Base-by-base conservation (phyloP, 1,140 invertebrate species). In the Aphelenchoides besseyi region DNA sequence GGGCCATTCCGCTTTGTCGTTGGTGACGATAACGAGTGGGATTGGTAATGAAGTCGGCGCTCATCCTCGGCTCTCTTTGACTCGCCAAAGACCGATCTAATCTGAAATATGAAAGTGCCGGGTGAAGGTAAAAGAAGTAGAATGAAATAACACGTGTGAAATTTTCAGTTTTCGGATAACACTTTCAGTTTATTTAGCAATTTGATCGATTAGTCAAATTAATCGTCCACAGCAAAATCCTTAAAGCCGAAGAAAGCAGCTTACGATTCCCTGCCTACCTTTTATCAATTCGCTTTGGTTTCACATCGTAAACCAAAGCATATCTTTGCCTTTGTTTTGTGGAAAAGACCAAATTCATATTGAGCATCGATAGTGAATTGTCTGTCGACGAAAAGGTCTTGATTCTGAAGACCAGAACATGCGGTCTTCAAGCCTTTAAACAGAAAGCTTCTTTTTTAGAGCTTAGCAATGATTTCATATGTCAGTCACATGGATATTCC, bases 11-110 rank as follows among this genome's bases (percentile, higher is more conserved):
- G 55, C 16, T 33, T 28, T 18, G 5, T 59, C 18, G 55, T 5
- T 59, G 5, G 5, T 28, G 55, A 8, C 55, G 5, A 23, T 29
- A 59, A 33, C 18, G 55, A 28, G 55, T 18, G 18, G 26, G 55
- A 8, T 12, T 23, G 55, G 5, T 29, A 5, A 33, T 23, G 18
- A 59, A 59, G 18, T 59, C 55, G 55, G 55, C 55, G 5, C 5
- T 8, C 55, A 59, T 59, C 23, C 55, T 28, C 12, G 55, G 5
- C 18, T 59, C 55, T 8, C 55, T 5, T 59, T 59, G 55, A 8
- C 5, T 23, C 26, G 55, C 55, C 55, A 59, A 33, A 8, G 55
- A 59, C 5, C 55, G 55, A 33, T 59, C 55, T 23, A 59, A 23
- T 33, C 55, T 59, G 18, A 59, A 59, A 59, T n/a, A n/a, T n/a